Percentiles rank a stretch among this genome's conserved stretches.
phyloP scores from a whole-genome alignment of 2,888 invertebrate genomes.

The Epistrophe eligans region DNA sequence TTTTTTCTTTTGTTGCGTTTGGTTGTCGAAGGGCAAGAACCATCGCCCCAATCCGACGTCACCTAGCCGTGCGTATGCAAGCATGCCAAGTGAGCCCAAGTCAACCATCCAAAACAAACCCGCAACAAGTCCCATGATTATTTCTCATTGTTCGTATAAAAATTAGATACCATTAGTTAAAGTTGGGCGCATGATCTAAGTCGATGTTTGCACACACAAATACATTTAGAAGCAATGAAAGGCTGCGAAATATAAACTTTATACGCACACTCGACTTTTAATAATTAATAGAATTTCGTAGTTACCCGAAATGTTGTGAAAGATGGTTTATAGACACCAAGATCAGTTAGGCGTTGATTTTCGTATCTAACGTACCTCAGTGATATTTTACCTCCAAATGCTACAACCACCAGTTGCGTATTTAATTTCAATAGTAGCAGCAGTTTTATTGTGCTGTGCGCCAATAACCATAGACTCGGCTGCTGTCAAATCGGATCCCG shows the following conservation, averaged over 20 bases:
- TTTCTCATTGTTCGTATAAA: no score
- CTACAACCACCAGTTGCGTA: constrained; percentile 31
- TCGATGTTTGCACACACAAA: no score
- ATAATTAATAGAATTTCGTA: no score
- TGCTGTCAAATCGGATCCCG: background rate
- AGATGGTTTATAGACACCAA: background rate
- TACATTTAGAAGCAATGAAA: no score
- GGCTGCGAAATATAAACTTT: no score
- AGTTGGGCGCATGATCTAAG: no score
- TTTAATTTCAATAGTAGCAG: background rate
- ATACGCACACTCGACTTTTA: no score
- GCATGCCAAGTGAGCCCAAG: background rate
- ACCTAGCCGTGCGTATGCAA: background rate
- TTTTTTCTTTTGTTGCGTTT: background rate
- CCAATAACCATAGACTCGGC: constrained; percentile 15
- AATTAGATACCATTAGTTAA: no score
- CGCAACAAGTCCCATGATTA: no score
- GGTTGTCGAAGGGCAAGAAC: background rate
- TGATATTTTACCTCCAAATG: constrained; percentile 35
- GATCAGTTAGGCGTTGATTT: constrained; percentile 21
- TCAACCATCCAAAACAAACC: no score
- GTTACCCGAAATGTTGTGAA: no score
- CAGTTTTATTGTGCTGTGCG: background rate
- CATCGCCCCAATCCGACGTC: background rate
- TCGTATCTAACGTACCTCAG: constrained; percentile 10